A percentile compares a stretch with the other conserved stretches of the same genome.
These are phyloP conservation scores for Blera fallax DNA, from an alignment of 2,888 invertebrate species.

Conservation along the genomic window DNA sequence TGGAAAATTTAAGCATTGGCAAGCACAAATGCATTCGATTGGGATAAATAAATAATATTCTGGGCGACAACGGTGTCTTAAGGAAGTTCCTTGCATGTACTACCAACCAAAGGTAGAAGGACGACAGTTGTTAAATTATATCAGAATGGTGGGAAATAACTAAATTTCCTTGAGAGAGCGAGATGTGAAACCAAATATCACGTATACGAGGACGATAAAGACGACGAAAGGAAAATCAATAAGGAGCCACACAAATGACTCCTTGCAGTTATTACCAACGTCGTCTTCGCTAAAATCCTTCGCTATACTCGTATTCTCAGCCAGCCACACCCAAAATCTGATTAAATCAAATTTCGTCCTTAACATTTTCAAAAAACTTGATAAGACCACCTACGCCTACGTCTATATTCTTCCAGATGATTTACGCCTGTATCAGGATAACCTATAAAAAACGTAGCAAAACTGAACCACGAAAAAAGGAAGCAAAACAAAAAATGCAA, in stretches of 20 bases:
- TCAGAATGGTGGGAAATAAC: slow-evolving; percentile 49
- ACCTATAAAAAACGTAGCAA: neutral
- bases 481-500: slow-evolving; percentile 49
- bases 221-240: slow-evolving; percentile 56
- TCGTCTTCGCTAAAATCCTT: slow-evolving; percentile 30
- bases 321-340: slow-evolving; percentile 68
- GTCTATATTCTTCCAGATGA: neutral
- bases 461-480: neutral
- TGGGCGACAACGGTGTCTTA: neutral
- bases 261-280: slow-evolving; percentile 33
- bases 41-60: slow-evolving; percentile 64
- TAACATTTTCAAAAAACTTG: slow-evolving; percentile 7
- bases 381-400: slow-evolving; percentile 16
- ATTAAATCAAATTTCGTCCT: slow-evolving; percentile 45
- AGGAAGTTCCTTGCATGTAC: slow-evolving; percentile 5
- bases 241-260: slow-evolving; percentile 48
- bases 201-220: slow-evolving; percentile 6
- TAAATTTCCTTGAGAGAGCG: slow-evolving; percentile 49
- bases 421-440: slow-evolving; percentile 3
- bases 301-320: too few species aligned
- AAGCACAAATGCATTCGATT: slow-evolving; percentile 62
- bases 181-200: slow-evolving; percentile 46
- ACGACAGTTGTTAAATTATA: slow-evolving; percentile 51
- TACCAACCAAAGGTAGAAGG: slow-evolving; percentile 37
- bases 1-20: slow-evolving; percentile 46